Base-by-base conservation (phyloP, 2,113 vertebrate species). In the Lucifuga dentata region DNA sequence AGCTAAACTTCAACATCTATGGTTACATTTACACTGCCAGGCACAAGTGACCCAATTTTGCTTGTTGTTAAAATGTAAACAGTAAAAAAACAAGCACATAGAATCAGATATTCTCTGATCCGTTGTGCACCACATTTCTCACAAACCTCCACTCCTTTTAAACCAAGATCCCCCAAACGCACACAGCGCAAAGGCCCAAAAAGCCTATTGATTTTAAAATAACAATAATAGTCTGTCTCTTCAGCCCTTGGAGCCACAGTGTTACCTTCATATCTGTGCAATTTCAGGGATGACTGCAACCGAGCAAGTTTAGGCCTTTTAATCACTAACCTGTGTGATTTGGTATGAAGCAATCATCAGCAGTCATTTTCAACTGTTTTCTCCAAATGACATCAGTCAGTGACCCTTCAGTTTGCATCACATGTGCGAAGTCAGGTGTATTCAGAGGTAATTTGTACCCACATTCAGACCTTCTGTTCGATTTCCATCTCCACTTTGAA, bases 261-360 rank as follows among this genome's bases (percentile, higher is more conserved):
- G 26, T 78, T 68, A 67, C 70, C 52, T 72, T 45, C 29, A 77
- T 78, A 76, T 83, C 60, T 56, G 49, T 71, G 60, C 51, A 78
- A 81, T 88, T 84, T 83, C 75, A 85, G 70, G 82, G 77, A 70
- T 78, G 70, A 64, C 32, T 80, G 73, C 71, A 65, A 65, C 51
- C 8, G 15, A 74, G 57, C 17, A 11, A 56, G 52, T 73, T 67
- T 53, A 1, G 49, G 40, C 21, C 38, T 76, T 81, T 84, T 80
- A 76, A 78, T 78, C 68, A 64, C 53, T 41, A 63, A 79, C 78
- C 68, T 38, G 45, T 52, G 44, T 26, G 40, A 49, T 65, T 61
- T 40, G 9, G 41, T 24, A 15, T 11, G n/a, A 83, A 52, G n/a
- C 45, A 51, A 61, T 84, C 57, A 66, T 15, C 38, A 33, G 13